A percentile compares a stretch with the other conserved stretches of the same genome.
Evolutionary conservation across 1,140 invertebrate genomes (phyloP).

Genomic region (Harpegnathos saltator): DNA sequence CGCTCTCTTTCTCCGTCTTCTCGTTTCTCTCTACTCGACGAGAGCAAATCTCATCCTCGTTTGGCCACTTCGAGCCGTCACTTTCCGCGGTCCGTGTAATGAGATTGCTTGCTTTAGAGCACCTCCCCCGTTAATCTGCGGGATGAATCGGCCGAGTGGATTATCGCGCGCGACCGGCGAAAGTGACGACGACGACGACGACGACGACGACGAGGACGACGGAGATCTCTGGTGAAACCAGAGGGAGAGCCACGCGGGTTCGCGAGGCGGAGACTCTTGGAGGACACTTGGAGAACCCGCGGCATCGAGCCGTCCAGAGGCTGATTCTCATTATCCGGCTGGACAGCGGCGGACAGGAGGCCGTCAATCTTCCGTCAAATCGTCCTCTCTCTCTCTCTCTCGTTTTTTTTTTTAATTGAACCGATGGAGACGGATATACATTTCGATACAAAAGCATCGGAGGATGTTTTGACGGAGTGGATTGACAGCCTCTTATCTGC

Average conservation of each 20-base stretch:
- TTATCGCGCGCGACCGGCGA: constrained; percentile 16
- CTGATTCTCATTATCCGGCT: no score
- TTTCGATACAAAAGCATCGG: no score
- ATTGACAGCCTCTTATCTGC: no score
- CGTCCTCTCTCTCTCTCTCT: no score
- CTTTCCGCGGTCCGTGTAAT: constrained; percentile 37
- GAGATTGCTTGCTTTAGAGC: constrained; percentile 22
- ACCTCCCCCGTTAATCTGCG: constrained; percentile 11
- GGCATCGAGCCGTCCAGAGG: no score
- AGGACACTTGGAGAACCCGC: no score
- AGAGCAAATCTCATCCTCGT: constrained; percentile 9
- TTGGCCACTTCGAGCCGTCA: constrained; percentile 31
- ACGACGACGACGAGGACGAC: no score
- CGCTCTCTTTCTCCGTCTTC: constrained; percentile 3
- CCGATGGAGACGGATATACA: no score
- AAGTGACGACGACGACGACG: background rate
- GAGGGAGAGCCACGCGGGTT: background rate
- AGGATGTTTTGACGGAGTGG: no score
- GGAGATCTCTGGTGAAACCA: background rate
- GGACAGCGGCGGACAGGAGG: no score
- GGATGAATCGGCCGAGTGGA: background rate
- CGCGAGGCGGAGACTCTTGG: background rate
- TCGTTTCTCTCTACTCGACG: constrained; percentile 11
- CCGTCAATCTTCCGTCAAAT: no score
- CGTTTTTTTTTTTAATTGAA: no score